Evolutionary conservation across 2,888 invertebrate species (phyloP), one percentile per base, ranked within the genome.

Genomic region (Patella depressa): DNA sequence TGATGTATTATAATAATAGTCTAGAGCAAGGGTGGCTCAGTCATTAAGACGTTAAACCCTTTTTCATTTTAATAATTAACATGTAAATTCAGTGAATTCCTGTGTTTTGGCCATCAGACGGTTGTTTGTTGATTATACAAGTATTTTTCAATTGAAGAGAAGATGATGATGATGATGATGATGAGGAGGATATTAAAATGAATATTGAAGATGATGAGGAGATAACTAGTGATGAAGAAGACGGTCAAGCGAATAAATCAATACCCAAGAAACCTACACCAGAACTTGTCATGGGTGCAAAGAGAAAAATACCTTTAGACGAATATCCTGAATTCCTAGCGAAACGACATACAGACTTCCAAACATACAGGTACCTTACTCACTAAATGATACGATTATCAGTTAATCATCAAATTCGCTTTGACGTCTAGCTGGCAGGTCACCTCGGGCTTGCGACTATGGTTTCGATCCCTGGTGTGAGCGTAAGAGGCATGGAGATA

Each of bases 321-420:
- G 88, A 91, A 53, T 89, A 89, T 78, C 88, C 89, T 53, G 88
- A 86, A 11, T 84, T 89, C 73, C 77, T 91, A 14, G 84, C 86
- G 54, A 90, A 91, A 82, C 80, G 88, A 78, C 89, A 90, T 77
- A 84, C 84, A 79, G 82, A 78, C 14, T 89, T 91, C 72, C 78
- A 84, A 57, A 74, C 81, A 15, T 91, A 84, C 80, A 90, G 91
- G 90, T 88, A 45, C 9, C 1, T 7, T 45, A 45, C 7, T 45
- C 9, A 9, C 45, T 45, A 45, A 45, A 45, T 7, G 9, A 45
- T 45, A 9, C 1, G 9, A 45, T 45, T 45, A 45, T 45, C 45
- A 45, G 45, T 45, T 45, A 9, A 45, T 45, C 45, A 45, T 45
- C 45, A 45, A 45, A 45, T 45, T n/a, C n/a, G n/a, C n/a, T n/a